Evolutionary conservation across 2,888 invertebrate species (phyloP), one percentile per base, ranked within the genome.

Genomic region (Crossocerus cetratus): DNA sequence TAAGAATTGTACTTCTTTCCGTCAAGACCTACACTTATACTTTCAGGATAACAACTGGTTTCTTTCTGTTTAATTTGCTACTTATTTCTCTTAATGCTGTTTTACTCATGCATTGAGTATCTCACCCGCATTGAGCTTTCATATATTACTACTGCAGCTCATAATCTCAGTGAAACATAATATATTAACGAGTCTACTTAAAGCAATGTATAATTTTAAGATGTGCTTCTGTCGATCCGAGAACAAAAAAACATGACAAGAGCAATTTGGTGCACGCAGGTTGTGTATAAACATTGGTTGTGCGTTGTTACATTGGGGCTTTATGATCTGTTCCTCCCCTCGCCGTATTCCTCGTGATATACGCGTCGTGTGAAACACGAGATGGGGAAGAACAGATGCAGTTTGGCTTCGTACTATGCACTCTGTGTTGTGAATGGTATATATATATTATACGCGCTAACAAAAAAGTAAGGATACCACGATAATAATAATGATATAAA

Each of bases 361-460:
- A 53, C 54, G 56, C 44, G 63, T 60, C 44, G 11, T 65, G 11
- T 76, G 76, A 81, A 76, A 80, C 71, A 78, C 75, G 71, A 71
- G 79, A 80, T 69, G 77, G 82, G 80, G 81, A 76, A 75, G 74
- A 84, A 86, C 82, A 79, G 83, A 85, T 85, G 79, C 82, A 77
- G 77, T 86, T 84, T 77, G 85, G 89, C 89, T 90, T 89, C 89
- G 89, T 89, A 90, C 89, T 90, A 88, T 89, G 90, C 90, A 89
- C 90, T 90, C 90, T 90, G 90, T 88, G 90, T 90, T 90, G 90
- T 90, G 90, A 90, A 89, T 89, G 89, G 62, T 69, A 72, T 66
- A 76, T 66, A 79, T 73, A 73, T 60, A 72, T n/a, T n/a, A 32
- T 18, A 70, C 43, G 64, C 71, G 70, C 75, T 83, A 76, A 81